A percentile compares a stretch with the other conserved stretches of the same genome.
Conservation (phyloP, 2,113 vertebrate genomes). For the Vidua macroura region DNA sequence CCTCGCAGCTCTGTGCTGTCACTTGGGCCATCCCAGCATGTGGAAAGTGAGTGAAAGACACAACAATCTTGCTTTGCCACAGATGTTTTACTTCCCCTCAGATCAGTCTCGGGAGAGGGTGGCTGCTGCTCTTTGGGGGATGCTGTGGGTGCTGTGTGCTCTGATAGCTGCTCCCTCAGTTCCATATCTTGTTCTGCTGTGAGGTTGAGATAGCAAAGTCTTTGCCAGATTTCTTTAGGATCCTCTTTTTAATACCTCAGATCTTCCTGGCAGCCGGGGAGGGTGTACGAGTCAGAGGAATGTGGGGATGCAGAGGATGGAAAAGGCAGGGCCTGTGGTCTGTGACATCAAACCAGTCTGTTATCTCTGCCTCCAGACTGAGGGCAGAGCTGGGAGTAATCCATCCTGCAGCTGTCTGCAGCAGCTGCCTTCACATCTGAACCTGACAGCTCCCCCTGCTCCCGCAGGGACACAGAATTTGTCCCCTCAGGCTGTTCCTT, state of each 20-base stretch:
- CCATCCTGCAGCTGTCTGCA: background rate
- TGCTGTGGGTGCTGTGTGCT: background rate
- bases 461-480: background rate
- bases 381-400: background rate
- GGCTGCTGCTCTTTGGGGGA: background rate
- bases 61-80: background rate
- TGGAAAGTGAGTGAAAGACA: background rate
- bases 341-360: background rate
- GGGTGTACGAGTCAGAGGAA: background rate
- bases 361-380: conserved; percentile 25
- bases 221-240: background rate
- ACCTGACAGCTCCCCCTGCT: background rate
- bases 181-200: background rate
- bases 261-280: background rate
- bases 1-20: background rate
- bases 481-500: background rate
- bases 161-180: background rate
- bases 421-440: background rate
- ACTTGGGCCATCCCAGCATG: background rate
- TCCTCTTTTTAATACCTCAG: background rate
- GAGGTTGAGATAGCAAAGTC: background rate
- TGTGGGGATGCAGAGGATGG: background rate
- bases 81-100: background rate
- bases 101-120: background rate
- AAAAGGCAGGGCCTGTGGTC: background rate